Conservation (phyloP, 2,797 vertebrate species). For the Propithecus perrieri region DNA sequence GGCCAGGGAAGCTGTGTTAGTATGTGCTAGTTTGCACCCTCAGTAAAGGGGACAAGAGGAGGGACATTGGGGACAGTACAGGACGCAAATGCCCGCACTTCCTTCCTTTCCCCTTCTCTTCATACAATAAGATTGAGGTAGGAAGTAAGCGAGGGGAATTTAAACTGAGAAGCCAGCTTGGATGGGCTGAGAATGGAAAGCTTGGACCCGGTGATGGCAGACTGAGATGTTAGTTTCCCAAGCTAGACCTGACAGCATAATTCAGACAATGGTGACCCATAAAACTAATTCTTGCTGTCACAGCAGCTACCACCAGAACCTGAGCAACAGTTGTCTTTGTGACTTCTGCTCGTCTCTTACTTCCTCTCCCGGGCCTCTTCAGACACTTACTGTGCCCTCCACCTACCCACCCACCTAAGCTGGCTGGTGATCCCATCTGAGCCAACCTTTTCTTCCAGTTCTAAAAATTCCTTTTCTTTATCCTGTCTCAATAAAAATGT, state of each 20-base stretch:
- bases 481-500: background rate
- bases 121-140: background rate
- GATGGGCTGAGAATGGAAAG: background rate
- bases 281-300: background rate
- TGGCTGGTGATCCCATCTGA: background rate
- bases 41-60: background rate
- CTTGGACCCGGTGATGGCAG: background rate
- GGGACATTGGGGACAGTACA: background rate
- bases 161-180: background rate
- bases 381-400: background rate
- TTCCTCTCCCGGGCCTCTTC: background rate
- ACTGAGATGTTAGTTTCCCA: background rate
- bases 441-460: background rate
- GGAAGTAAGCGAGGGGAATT: background rate
- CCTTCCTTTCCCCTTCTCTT: background rate
- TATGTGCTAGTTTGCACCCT: background rate
- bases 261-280: background rate
- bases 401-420: background rate
- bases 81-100: background rate
- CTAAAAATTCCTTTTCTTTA: background rate
- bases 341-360: background rate
- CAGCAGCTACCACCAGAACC: background rate
- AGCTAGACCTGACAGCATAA: background rate
- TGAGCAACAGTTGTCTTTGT: background rate
- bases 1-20: background rate